Conservation (phyloP, 2,113 vertebrate genomes). For the Nasalis larvatus region DNA sequence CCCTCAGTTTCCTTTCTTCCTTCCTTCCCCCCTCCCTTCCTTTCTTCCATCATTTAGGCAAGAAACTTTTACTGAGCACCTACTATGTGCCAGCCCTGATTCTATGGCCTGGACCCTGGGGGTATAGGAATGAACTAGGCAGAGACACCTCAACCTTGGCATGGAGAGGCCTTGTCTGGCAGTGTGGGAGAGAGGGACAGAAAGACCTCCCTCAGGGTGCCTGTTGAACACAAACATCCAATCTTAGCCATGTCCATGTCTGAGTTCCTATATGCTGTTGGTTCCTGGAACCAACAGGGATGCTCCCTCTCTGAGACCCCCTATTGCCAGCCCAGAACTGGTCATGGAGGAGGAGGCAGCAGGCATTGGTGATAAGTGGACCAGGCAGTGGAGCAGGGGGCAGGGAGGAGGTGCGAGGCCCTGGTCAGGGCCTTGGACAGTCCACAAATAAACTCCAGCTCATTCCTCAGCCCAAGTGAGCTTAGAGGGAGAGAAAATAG, state of each 20-base stretch:
- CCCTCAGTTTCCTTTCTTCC: not conserved
- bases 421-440: not conserved
- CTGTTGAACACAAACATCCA: no score
- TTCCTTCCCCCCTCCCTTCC: no score
- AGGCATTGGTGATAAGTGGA: not conserved
- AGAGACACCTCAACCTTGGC: fast-evolving
- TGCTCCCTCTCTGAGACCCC: not conserved
- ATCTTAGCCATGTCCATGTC: fast-evolving
- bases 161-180: not conserved
- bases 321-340: not conserved
- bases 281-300: fast-evolving
- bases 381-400: fast-evolving
- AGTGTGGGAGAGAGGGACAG: no score
- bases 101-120: not conserved
- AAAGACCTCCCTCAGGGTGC: not conserved
- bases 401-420: not conserved
- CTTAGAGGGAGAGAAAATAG: slow-evolving; percentile 68
- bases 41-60: not conserved
- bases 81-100: not conserved
- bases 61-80: not conserved
- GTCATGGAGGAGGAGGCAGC: fast-evolving
- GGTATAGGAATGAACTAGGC: no score
- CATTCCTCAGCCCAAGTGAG: slow-evolving; percentile 7
- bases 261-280: not conserved
- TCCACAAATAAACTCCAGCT: slow-evolving; percentile 47